These are phyloP conservation scores for Mesorhabditis belari DNA, from an alignment of 2,888 invertebrate species.

Conservation along the genomic window DNA sequence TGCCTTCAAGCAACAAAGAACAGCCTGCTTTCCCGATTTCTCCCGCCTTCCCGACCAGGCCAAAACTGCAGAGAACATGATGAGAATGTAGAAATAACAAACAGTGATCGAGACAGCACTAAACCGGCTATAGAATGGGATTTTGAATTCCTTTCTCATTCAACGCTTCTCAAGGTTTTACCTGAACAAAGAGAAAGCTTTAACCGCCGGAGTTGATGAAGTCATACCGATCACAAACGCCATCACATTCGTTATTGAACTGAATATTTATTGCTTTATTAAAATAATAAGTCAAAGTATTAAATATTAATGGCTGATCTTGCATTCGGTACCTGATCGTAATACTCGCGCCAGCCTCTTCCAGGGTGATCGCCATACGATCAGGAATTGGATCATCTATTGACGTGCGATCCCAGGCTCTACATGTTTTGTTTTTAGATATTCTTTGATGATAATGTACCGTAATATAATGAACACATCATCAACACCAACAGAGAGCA, in stretches of 20 bases:
- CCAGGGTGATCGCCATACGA: constrained; percentile 36
- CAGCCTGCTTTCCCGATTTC: constrained; percentile 17
- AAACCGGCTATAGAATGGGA: constrained; percentile 3
- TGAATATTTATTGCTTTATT: no score
- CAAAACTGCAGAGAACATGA: constrained; percentile 32
- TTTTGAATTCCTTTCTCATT: constrained; percentile 1
- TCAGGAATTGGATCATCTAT: constrained; percentile 12
- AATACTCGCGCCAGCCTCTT: constrained; percentile 47
- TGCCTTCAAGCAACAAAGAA: constrained; percentile 38
- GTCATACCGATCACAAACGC: constrained; percentile 30
- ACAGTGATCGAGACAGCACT: constrained; percentile 23
- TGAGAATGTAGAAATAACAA: constrained; percentile 25
- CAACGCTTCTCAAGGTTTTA: constrained; percentile 28
- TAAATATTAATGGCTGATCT: not conserved
- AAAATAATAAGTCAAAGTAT: not conserved
- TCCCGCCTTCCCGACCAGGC: constrained; percentile 36
- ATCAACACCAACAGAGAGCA: constrained; percentile 48
- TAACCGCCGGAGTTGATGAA: constrained; percentile 42
- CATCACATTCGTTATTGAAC: constrained; percentile 33
- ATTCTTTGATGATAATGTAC: no score
- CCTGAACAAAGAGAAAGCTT: constrained; percentile 40
- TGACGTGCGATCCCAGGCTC: not conserved
- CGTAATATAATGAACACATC: constrained; percentile 42
- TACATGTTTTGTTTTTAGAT: no score
- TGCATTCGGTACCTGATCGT: constrained; percentile 35